Evolutionary conservation across 2,797 vertebrate species (phyloP).

Genomic region (Bradypodion pumilum): DNA sequence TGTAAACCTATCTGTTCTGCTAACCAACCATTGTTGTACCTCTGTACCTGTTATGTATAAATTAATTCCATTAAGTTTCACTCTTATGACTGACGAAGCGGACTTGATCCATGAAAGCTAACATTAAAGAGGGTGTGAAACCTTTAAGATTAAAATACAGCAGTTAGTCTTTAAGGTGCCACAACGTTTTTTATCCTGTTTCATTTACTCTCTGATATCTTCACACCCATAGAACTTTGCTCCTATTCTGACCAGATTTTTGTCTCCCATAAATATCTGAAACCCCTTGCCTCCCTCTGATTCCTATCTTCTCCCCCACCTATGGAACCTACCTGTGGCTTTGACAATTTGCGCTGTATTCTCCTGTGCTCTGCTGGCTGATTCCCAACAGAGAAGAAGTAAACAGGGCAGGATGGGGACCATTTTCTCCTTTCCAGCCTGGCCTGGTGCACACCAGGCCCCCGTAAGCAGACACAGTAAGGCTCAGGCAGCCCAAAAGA

Average conservation of each 20-base stretch:
- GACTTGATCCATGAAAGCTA: no score
- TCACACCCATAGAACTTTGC: not conserved
- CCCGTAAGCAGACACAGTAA: not conserved
- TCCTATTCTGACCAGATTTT: not conserved
- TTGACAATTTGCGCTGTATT: not conserved
- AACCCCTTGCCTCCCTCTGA: not conserved
- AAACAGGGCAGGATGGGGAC: not conserved
- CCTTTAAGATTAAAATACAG: no score
- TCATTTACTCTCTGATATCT: no score
- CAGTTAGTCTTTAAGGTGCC: no score
- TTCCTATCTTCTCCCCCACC: no score
- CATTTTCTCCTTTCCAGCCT: not conserved
- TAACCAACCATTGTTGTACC: no score
- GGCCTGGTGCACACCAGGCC: not conserved
- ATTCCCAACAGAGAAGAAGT: not conserved
- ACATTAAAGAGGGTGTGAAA: no score
- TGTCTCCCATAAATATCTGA: not conserved
- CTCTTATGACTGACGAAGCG: no score
- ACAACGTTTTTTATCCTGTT: no score
- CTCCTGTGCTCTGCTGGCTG: not conserved
- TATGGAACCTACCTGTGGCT: constrained; percentile 13
- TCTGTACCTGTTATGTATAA: no score
- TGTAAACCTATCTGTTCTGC: no score
- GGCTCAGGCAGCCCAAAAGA: not conserved
- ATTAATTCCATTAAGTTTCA: no score